Base-by-base conservation (phyloP, 2,797 vertebrate genomes). In the Meriones psammophilus region DNA sequence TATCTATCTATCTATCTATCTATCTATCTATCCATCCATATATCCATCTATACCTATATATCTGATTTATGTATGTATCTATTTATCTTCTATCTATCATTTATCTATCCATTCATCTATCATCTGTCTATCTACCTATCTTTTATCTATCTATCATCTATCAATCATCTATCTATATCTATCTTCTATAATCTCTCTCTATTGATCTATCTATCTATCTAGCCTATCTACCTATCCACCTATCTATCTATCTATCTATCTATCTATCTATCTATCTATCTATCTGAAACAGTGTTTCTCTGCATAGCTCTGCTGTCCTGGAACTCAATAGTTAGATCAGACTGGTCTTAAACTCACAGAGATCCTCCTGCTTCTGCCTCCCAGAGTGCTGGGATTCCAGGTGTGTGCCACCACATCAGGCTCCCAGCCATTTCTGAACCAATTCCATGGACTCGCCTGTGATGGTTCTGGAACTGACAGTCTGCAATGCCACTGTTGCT, bases 381-480 rank as follows among this genome's bases (percentile, higher is more conserved):
- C 39, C 22, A 50, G 28, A 54, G 42, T 54, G 18, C 20, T 69
- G 84, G 33, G 66, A 86, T 69, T 26, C 8, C 30, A 46, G 18
- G 10, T 1, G 0, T 12, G 15, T 2, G 20, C 80, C 36, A 6
- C 26, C 36, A 30, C 17, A 10, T 15, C 39, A 28, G 28, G 50
- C 33, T 15, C 73, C 8, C 8, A 54, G 68, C 8, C 58, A 5
- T 58, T 76, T 62, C 89, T 14, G 39, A 89, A 42, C 71, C 42
- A 64, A 20, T 42, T 56, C 0, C 26, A 54, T 6, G 39, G 71
- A 8, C 14, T 0, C 20, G 42, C 7, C 0, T 26, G 0, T 0
- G 4, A 28, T 66, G 74, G 5, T 22, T 60, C 74, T 30, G 5
- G 36, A 7, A 39, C 36, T 33, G 68, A 28, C 56, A 33, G 56